Base-by-base conservation (phyloP, 2,888 invertebrate genomes). In the Emesis castigata region DNA sequence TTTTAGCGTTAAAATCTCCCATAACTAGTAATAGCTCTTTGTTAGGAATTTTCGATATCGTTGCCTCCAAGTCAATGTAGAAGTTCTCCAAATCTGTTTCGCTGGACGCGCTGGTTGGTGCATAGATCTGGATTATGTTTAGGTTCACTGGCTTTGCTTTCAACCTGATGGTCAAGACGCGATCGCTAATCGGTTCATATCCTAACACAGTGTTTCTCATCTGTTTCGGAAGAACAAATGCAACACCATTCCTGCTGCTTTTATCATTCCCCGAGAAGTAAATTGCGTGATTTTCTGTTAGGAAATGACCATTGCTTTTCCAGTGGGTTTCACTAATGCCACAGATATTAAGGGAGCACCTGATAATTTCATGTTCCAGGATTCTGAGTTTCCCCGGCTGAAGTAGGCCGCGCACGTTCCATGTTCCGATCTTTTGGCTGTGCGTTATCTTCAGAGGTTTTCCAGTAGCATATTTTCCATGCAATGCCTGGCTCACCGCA, bases 1-100 rank as follows among this genome's bases (percentile, higher is more conserved):
- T 75, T n/a, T 79, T 75, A 4, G 79, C 75, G 53, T 83, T 82
- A 16, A 85, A 83, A 31, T 85, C 83, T 1, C 83, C 80, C 26
- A 83, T 14, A 26, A 83, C 53, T 3, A 80, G 14, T 5, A 83
- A 26, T 2, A 73, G 1, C 34, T 85, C 80, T 70, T 79, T 81
- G 1, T 77, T 80, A 4, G 85, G 83, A 16, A 85, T 48, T 68
- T 74, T 80, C 0, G 62, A n/a, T 7, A 82, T 73, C 2, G 61
- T 48, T 1, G 73, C 8, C 34, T 79, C 71, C 16, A 82, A 14
- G 3, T 70, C 62, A 1, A 56, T 39, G 44, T 81, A 79, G 20
- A 81, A 82, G 0, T 69, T 29, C 18, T 79, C 80, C 5, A 79
- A 18, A 11, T 20, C 56, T 6, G 44, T 75, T n/a, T 74, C 58